phyloP scores from a whole-genome alignment of 2,113 vertebrate species.

The Phaethon lepturus region DNA sequence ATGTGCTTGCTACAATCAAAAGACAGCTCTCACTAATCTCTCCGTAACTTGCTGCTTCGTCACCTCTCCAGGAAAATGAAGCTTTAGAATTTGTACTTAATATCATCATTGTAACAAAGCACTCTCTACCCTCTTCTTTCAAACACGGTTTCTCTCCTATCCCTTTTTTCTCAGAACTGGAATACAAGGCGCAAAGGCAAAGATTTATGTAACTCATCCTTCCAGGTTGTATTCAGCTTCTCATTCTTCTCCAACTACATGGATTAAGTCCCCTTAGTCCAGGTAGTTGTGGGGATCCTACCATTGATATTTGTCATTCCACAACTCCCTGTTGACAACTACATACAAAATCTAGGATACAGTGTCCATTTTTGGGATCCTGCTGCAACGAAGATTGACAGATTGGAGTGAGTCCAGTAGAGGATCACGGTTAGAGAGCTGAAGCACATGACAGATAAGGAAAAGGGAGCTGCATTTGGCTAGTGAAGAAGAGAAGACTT shows the following conservation, averaged over 20 bases:
- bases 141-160: background rate
- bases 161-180: background rate
- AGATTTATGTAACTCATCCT: background rate
- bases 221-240: background rate
- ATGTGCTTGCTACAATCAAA: background rate
- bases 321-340: background rate
- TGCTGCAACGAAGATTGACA: background rate
- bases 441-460: background rate
- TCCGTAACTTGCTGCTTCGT: background rate
- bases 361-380: background rate
- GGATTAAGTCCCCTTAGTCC: background rate
- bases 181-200: background rate
- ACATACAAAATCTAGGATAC: background rate
- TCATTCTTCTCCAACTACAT: background rate
- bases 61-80: background rate
- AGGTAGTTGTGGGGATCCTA: background rate
- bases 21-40: background rate
- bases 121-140: background rate
- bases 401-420: background rate
- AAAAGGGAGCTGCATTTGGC: background rate
- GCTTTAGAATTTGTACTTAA: background rate
- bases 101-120: accelerated
- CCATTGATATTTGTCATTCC: background rate
- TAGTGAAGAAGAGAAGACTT: background rate
- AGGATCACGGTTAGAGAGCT: background rate